Evolutionary conservation across 1,140 invertebrate genomes (phyloP).

Genomic region (Cydia fagiglandana): DNA sequence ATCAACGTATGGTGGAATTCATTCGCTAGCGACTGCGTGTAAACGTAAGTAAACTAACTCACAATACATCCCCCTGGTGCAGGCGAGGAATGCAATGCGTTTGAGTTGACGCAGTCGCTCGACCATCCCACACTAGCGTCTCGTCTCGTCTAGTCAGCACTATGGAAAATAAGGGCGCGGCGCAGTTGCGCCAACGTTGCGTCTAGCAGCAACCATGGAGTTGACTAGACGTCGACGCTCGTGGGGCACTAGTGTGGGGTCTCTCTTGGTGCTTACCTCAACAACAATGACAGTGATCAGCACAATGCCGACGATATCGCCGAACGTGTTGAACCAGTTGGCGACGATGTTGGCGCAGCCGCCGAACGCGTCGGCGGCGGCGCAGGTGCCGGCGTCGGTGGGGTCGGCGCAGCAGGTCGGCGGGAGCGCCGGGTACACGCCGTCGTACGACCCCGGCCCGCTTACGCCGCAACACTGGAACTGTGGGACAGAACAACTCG

Average conservation of each 20-base stretch:
- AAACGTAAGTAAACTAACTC: too few relatives aligned
- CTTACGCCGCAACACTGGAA: slow-evolving; percentile 54
- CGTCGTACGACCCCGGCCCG: slow-evolving; percentile 43
- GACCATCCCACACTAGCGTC: too few relatives aligned
- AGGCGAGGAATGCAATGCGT: too few relatives aligned
- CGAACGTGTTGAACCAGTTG: slow-evolving; percentile 45
- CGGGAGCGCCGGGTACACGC: slow-evolving; percentile 38
- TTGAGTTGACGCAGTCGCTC: too few relatives aligned
- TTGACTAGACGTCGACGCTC: too few relatives aligned
- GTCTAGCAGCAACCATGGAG: too few relatives aligned
- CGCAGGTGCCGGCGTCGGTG: slow-evolving; percentile 35
- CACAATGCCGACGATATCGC: slow-evolving; percentile 41
- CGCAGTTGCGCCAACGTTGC: too few relatives aligned
- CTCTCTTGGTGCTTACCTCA: slow-evolving; percentile 43
- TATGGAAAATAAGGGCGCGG: too few relatives aligned
- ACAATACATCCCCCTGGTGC: too few relatives aligned
- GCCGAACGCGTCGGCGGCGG: slow-evolving; percentile 33
- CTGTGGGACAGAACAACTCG: slow-evolving; percentile 34
- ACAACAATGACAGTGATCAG: slow-evolving; percentile 46
- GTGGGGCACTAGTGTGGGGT: too few relatives aligned
- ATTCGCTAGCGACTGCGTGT: background rate
- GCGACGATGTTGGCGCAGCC: slow-evolving; percentile 46
- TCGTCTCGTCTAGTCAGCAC: too few relatives aligned
- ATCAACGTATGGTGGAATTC: too few relatives aligned
- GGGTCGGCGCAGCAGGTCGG: slow-evolving; percentile 46